phyloP scores from a whole-genome alignment of 2,888 invertebrate genomes.

The Protodeltote pygarga region DNA sequence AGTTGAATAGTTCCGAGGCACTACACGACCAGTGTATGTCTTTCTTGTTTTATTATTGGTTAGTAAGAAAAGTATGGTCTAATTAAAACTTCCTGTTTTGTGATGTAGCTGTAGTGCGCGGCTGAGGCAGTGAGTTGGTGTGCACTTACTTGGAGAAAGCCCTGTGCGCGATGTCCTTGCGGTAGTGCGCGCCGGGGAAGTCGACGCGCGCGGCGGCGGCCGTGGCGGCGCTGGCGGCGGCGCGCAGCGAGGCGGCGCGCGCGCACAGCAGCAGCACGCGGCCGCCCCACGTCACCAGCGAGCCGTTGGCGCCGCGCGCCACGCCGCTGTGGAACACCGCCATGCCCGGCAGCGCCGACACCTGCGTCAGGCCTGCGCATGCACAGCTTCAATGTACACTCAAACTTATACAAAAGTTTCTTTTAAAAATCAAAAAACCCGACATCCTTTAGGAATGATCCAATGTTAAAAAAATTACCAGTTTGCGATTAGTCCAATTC shows the following conservation, averaged over 20 bases:
- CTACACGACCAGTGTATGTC: too few relatives aligned
- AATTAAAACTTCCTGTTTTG: too few relatives aligned
- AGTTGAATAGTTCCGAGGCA: too few relatives aligned
- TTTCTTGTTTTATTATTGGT: too few relatives aligned
- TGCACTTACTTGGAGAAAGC: constrained; percentile 93
- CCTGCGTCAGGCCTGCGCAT: constrained; percentile 86
- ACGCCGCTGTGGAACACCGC: constrained; percentile 96
- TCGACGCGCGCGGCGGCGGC: constrained; percentile 90
- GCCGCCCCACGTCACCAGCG: constrained; percentile 94
- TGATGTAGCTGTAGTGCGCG: too few relatives aligned
- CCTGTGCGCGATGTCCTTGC: constrained; percentile 96
- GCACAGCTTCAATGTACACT: too few relatives aligned
- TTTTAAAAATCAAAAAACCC: too few relatives aligned
- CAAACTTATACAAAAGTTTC: too few relatives aligned
- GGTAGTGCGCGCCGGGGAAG: constrained; percentile 95
- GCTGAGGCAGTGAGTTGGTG: neutral
- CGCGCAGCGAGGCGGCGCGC: constrained; percentile 89
- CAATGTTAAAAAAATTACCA: too few relatives aligned
- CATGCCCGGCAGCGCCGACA: constrained; percentile 81
- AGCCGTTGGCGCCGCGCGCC: constrained; percentile 85
- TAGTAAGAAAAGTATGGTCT: too few relatives aligned
- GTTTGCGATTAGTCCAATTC: too few relatives aligned
- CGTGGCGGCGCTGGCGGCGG: constrained; percentile 91
- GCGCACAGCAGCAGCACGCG: constrained; percentile 94
- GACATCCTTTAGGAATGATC: too few relatives aligned